Base-by-base conservation (phyloP, 2,113 vertebrate genomes). In the Tragulus kanchil region DNA sequence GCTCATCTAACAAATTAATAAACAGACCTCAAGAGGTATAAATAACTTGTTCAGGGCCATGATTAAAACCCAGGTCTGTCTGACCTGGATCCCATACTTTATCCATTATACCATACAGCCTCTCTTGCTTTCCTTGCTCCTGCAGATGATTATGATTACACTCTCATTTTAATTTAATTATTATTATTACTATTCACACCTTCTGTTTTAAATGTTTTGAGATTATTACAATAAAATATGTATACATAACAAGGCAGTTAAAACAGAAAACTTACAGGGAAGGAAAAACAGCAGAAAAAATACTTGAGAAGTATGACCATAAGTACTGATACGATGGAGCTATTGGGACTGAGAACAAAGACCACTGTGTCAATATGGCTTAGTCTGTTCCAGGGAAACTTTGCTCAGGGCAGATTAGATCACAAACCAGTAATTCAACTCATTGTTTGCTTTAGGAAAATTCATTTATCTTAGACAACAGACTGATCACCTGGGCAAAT, bases 401-500 rank as follows among this genome's bases (percentile, higher is more conserved):
- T 58, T 82, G 28, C 79, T 87, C 52, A 65, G 21, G 65, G 50
- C 12, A 58, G 48, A 19, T 58, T 62, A 69, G 36, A 83, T 16
- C 15, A 19, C 77, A 56, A 92, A 67, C 19, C 6, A 26, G 17
- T 61, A 48, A 89, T 78, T 89, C 19, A 83, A 82, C 10, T 45
- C n/a, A 73, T 42, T n/a, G n/a, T 36, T 62, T 85, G 71, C 69
- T 78, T 71, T 64, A 78, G 11, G 81, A 78, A 92, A 93, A 83
- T 28, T 48, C 42, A 25, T 4, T 77, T 21, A 71, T 64, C 64
- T 86, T 59, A 45, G 31, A 58, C 11, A 62, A 62, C 45, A 83
- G 62, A 48, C 8, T 77, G 25, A 42, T 85, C 31, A 84, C n/a
- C 2, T 75, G 16, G 19, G 59, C 52, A 64, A 90, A 94, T 0